These are phyloP conservation scores for Steinernema khuongi DNA, from an alignment of 1,140 invertebrate genomes.

Conservation along the genomic window DNA sequence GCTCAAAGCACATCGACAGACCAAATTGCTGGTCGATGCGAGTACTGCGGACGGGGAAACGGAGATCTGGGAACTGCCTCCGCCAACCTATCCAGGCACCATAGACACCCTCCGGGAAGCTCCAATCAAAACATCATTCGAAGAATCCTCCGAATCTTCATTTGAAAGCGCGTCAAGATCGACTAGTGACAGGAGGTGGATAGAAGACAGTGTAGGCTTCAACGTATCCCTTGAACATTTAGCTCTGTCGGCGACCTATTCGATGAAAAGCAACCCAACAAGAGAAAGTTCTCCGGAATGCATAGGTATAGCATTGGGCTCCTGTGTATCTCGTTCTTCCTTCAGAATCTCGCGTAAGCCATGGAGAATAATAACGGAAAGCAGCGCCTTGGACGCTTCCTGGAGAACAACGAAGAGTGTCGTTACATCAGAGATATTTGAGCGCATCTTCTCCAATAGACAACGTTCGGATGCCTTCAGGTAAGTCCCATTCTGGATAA, in stretches of 20 bases:
- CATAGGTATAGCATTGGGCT: not conserved
- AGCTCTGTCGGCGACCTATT: not conserved
- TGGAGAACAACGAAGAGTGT: not conserved
- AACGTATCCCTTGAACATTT: not conserved
- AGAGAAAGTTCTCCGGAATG: not conserved
- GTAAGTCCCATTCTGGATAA: not conserved
- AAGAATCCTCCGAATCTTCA: slow-evolving; percentile 1
- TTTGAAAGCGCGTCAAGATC: not conserved
- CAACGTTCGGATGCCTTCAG: not conserved
- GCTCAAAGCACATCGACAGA: slow-evolving; percentile 8
- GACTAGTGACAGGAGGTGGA: not conserved
- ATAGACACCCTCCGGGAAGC: not conserved
- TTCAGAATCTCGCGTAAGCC: not conserved
- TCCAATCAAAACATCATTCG: slow-evolving; percentile 4
- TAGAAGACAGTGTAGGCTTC: not conserved
- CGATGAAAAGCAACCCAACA: not conserved
- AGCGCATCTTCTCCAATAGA: not conserved
- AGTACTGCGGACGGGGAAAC: not conserved
- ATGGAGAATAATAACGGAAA: not conserved
- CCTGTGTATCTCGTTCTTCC: not conserved
- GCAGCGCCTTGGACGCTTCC: not conserved
- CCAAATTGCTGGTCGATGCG: not conserved
- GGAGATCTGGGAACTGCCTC: not conserved
- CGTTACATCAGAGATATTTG: not conserved
- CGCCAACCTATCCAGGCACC: not conserved